Base-by-base conservation (phyloP, 2,888 invertebrate species). In the Eutolmus rufibarbis region DNA sequence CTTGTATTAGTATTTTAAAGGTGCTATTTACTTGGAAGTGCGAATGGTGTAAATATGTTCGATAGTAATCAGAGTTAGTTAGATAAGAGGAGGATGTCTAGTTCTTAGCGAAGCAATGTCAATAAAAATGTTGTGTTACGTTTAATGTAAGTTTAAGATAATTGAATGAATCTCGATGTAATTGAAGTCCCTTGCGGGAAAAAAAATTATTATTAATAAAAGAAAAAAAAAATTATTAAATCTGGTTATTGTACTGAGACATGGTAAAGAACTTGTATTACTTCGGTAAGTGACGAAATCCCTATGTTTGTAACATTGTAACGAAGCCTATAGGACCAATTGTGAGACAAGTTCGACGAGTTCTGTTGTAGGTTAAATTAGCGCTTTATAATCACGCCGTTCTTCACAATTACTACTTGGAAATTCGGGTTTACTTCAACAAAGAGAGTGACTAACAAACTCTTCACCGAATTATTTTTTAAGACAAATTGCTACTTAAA, bases 21-120 rank as follows among this genome's bases (percentile, higher is more conserved):
- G 85, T 85, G 85, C 85, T 85, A 85, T 85, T 85, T 85, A 85
- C 85, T 85, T 85, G 85, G 74, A 74, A 74, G 74, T 74, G 74
- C 74, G 85, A 74, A 28, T 74, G 43, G n/a, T 85, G 85, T 85
- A 85, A 34, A 74, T 85, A 85, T 74, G 43, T 46, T 85, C 74
- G 43, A 85, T 74, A 74, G 16, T 74, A 74, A 23, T 74, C 74
- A 74, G 43, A 37, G 31, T 74, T 85, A 74, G 43, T 85, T 85
- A 85, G 43, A n/a, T 85, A 74, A 74, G 74, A 37, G 9, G 12
- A 66, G 40, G 66, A 82, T 34, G 56, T 57, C 28, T 82, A 82
- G 57, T 19, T 16, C 57, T 57, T 82, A 82, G 82, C 37, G 76
- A 57, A 82, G 57, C 57, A 82, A 82, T 82, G 82, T 82, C 66